Evolutionary conservation across 2,113 vertebrate genomes (phyloP), one percentile per base, ranked within the genome.

Genomic region (Piprites chloris): DNA sequence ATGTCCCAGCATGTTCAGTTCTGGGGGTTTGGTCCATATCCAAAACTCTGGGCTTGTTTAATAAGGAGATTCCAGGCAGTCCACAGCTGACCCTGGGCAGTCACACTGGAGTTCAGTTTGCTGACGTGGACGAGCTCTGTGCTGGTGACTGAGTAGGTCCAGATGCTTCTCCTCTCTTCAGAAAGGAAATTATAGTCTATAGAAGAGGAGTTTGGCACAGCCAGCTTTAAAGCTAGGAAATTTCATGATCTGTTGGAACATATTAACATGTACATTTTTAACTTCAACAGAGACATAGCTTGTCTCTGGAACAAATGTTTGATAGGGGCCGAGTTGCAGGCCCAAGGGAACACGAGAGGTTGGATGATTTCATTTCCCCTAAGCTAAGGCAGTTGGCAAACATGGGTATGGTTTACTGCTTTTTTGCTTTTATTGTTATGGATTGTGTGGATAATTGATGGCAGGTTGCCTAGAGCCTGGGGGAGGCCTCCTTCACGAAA

Each of bases 151-250:
- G 96, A 98, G 96, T 94, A 83, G 74, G 94, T 98, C 96, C 97
- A 98, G 98, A 98, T 98, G 97, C 96, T 94, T 56, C 93, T 71
- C 82, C 82, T 95, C 83, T 71, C 87, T 93, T 94, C 80, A 90
- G 72, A 98, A 94, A 97, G 98, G 97, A 98, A 98, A 98, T 98
- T 98, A 93, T 75, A 97, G 95, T 97, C 96, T 97, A 94, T 89
- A 97, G 87, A 96, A 97, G 90, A 97, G 88, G 66, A 96, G 88
- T 84, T 95, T 96, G 94, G 94, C 89, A 96, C 50, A 90, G 96
- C 56, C 95, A 97, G 89, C 72, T 90, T 96, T 96, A 95, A 95
- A 97, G 89, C 94, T 93, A 97, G 96, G 96, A 96, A 89, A 92
- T 96, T 97, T 97, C 96, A 95, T 84, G 94, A 95, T 96, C 92